Conservation (phyloP, 2,888 invertebrate genomes). For the Calliopum simillimum region DNA sequence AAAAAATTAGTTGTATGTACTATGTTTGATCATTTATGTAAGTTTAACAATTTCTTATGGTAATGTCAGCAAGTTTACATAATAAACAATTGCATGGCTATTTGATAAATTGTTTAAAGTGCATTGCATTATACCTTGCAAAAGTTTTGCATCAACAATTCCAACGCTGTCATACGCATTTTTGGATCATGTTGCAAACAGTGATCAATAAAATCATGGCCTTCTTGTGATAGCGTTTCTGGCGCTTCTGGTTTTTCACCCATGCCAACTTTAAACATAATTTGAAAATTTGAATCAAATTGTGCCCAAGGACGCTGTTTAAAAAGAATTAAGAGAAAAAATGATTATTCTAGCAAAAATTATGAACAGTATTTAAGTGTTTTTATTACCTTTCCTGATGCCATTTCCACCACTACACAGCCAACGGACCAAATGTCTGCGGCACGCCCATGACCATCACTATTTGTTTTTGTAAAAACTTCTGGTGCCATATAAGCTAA, state of each 20-base stretch:
- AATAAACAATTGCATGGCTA: not conserved
- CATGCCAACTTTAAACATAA: constrained; percentile 96
- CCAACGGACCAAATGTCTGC: constrained; percentile 97
- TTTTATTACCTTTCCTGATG: constrained; percentile 83
- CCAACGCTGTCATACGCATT: constrained; percentile 76
- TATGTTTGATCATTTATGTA: not conserved
- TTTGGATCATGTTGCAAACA: constrained; percentile 88
- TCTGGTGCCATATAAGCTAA: constrained; percentile 97
- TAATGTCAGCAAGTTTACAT: no score
- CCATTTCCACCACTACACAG: constrained; percentile 96
- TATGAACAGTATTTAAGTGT: not conserved
- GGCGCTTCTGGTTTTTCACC: constrained; percentile 86
- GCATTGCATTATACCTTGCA: constrained; percentile 70
- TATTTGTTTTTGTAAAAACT: constrained; percentile 85
- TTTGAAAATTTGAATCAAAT: constrained; percentile 92
- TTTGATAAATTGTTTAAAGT: not conserved
- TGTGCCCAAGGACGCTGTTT: constrained; percentile 89
- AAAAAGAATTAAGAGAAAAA: constrained; percentile 17
- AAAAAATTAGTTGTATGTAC: no score
- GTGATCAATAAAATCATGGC: constrained; percentile 79
- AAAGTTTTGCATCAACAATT: constrained; percentile 80
- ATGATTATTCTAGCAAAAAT: not conserved
- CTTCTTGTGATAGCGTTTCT: constrained; percentile 81
- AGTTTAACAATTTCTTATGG: no score
- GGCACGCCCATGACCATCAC: constrained; percentile 87